Conservation (phyloP, 2,797 vertebrate species). For the Pseudopleuronectes americanus region DNA sequence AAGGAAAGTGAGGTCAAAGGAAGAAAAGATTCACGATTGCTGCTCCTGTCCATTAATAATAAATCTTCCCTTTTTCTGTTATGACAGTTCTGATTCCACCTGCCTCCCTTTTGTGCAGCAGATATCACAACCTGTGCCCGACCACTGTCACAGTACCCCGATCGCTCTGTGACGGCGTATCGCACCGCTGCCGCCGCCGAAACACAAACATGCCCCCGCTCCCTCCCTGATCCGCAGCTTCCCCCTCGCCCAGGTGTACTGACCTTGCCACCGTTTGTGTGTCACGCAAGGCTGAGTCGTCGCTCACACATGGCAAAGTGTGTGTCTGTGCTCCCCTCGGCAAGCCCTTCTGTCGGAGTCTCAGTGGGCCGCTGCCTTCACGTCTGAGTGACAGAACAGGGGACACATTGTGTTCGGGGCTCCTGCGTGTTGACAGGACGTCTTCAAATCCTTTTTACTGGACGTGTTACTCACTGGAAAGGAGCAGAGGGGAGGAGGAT, state of each 20-base stretch:
- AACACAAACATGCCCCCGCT: background rate
- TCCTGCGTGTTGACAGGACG: constrained; percentile 24
- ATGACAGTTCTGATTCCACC: constrained; percentile 44
- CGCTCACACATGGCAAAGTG: constrained; percentile 48
- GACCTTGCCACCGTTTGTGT: constrained; percentile 45
- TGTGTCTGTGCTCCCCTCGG: background rate
- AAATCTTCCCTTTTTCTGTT: constrained; percentile 32
- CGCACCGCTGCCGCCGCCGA: constrained; percentile 14
- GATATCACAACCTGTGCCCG: constrained; percentile 37
- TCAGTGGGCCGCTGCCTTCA: too few relatives aligned
- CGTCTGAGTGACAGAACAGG: too few relatives aligned
- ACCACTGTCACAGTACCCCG: constrained; percentile 41
- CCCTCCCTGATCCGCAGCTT: constrained; percentile 31
- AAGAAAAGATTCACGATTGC: constrained; percentile 22
- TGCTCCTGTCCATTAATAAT: constrained; percentile 48
- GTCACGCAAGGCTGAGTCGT: constrained; percentile 56
- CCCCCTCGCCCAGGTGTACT: constrained; percentile 43
- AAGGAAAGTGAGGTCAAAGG: constrained; percentile 17
- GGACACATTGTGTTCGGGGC: background rate
- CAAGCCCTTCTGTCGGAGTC: too few relatives aligned
- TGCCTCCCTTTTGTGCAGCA: constrained; percentile 18
- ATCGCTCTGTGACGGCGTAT: constrained; percentile 41
- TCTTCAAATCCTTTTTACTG: constrained; percentile 10
- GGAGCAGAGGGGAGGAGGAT: background rate
- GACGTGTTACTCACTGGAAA: background rate